Conservation (phyloP, 1,140 invertebrate genomes). For the Leucophenga varia region DNA sequence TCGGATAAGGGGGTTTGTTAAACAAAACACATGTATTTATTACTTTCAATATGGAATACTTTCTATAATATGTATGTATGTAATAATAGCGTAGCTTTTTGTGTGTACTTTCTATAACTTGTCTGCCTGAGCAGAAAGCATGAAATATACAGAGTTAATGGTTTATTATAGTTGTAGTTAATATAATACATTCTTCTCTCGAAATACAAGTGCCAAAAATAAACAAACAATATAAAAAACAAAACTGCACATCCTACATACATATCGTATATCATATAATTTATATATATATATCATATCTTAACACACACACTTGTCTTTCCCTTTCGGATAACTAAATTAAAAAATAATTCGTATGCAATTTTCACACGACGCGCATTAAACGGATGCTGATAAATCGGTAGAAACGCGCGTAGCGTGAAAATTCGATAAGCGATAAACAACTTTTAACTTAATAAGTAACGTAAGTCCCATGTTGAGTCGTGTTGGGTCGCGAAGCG, state of each 20-base stretch:
- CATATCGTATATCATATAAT: conserved; percentile 3
- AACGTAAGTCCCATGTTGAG: conserved; percentile 42
- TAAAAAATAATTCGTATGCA: conserved; percentile 2
- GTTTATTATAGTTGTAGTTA: conserved; percentile 40
- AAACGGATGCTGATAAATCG: conserved; percentile 21
- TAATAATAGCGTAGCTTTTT: conserved; percentile 18
- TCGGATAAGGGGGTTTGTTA: conserved; percentile 50
- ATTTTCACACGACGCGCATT: conserved; percentile 30
- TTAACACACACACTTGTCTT: conserved; percentile 1
- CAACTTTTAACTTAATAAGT: conserved; percentile 38
- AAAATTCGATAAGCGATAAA: conserved; percentile 16
- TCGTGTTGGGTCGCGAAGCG: too few species aligned
- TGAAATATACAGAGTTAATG: conserved; percentile 37
- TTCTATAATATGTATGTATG: conserved; percentile 21
- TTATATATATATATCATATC: conserved; percentile 3
- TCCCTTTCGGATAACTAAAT: conserved; percentile 11
- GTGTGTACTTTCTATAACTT: conserved; percentile 32
- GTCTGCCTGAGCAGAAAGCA: conserved; percentile 29
- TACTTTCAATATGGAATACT: conserved; percentile 19
- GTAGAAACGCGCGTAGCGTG: conserved; percentile 23
- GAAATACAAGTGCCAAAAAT: conserved; percentile 29
- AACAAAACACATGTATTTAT: conserved; percentile 42
- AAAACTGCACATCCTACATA: conserved; percentile 19
- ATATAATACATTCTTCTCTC: conserved; percentile 42
- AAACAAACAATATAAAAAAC: conserved; percentile 35